These are phyloP conservation scores for Colossoma macropomum DNA, from an alignment of 2,113 vertebrate species.

Conservation along the genomic window DNA sequence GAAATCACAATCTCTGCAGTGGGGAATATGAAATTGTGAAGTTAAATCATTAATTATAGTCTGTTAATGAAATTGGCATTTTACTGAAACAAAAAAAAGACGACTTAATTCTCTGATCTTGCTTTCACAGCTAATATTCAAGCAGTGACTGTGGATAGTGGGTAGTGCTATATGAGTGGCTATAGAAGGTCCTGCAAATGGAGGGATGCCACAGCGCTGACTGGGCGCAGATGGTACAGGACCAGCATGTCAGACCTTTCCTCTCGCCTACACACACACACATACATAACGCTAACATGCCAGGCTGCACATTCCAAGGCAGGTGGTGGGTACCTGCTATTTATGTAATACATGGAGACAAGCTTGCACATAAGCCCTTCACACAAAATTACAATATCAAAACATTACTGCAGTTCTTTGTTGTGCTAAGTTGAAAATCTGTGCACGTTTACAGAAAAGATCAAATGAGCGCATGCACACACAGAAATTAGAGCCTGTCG, in stretches of 20 bases:
- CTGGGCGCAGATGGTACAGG: constrained; percentile 80
- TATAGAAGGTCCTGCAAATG: constrained; percentile 59
- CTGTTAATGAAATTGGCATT: no score
- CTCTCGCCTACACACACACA: constrained; percentile 57
- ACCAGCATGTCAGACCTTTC: constrained; percentile 72
- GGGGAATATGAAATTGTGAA: no score
- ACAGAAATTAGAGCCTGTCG: constrained; percentile 32
- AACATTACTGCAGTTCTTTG: constrained; percentile 12
- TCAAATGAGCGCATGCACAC: constrained; percentile 46
- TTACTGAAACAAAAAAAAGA: background rate
- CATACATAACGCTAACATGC: constrained; percentile 38
- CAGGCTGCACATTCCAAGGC: constrained; percentile 35
- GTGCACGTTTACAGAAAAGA: constrained; percentile 59
- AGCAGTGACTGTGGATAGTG: background rate
- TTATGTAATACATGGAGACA: constrained; percentile 28
- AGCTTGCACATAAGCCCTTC: background rate
- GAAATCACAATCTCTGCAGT: no score
- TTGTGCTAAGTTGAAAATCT: constrained; percentile 44
- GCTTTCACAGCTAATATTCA: background rate
- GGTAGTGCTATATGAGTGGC: constrained; percentile 48
- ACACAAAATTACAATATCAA: background rate
- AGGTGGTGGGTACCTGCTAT: constrained; percentile 25
- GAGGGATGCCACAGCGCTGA: constrained; percentile 68
- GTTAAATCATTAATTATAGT: no score
- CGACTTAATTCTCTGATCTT: background rate